Conservation (phyloP, 1,140 invertebrate species). For the Nebria ingens region DNA sequence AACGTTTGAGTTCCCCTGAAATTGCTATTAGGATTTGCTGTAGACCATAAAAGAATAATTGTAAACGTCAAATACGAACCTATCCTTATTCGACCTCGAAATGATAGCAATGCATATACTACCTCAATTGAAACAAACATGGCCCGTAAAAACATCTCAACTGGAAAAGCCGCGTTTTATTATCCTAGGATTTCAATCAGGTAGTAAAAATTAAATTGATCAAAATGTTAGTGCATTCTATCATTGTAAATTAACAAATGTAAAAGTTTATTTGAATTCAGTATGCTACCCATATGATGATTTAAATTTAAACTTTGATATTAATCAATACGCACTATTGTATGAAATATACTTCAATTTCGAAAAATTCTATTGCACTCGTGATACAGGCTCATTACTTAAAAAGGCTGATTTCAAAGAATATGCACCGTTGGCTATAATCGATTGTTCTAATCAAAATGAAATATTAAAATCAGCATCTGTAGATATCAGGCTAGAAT, state of each 20-base stretch:
- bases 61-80: constrained; percentile 36
- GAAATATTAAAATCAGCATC: constrained; percentile 24
- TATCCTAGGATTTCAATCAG: constrained; percentile 16
- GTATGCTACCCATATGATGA: constrained; percentile 26
- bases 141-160: constrained; percentile 16
- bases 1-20: constrained; percentile 32
- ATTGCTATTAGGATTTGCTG: constrained; percentile 34
- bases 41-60: constrained; percentile 37
- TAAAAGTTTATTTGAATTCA: constrained; percentile 29
- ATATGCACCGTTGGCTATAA: constrained; percentile 21
- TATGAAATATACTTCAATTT: constrained; percentile 28
- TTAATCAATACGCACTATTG: constrained; percentile 22
- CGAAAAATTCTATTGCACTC: constrained; percentile 21
- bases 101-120: too few relatives aligned
- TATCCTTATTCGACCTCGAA: background rate
- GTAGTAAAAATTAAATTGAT: constrained; percentile 12
- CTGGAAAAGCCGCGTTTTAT: constrained; percentile 16
- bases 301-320: constrained; percentile 23
- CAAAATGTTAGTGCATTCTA: constrained; percentile 17
- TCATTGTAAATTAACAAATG: constrained; percentile 15
- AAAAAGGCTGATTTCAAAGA: constrained; percentile 18
- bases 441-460: constrained; percentile 28
- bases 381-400: constrained; percentile 15
- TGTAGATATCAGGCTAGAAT: constrained; percentile 27
- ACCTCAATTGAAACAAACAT: constrained; percentile 6